phyloP scores from a whole-genome alignment of 2,113 vertebrate species.

The Nansenia antarctica region DNA sequence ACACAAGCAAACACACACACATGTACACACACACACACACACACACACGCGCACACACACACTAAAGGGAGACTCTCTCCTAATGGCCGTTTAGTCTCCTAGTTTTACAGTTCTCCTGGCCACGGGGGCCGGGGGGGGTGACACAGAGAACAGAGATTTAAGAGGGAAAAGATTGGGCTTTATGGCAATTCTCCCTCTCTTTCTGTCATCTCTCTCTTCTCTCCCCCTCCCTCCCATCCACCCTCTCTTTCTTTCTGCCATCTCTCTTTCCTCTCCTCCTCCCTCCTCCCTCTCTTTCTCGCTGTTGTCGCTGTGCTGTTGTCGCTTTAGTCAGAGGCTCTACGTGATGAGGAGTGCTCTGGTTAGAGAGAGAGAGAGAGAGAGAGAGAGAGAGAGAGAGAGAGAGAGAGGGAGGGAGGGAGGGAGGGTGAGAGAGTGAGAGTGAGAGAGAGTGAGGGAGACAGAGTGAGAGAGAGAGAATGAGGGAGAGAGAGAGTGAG shows the following conservation, averaged over 20 bases:
- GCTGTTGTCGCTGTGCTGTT: slow-evolving; percentile 14
- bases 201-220: not conserved
- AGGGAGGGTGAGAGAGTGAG: slow-evolving; percentile 34
- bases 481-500: slow-evolving; percentile 19
- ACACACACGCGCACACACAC: too few species aligned
- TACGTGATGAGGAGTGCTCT: slow-evolving; percentile 45
- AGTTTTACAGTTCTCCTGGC: not conserved
- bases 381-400: slow-evolving; percentile 2
- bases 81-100: too few species aligned
- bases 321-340: slow-evolving; percentile 41
- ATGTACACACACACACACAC: too few species aligned
- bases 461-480: slow-evolving; percentile 43
- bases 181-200: not conserved
- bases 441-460: slow-evolving; percentile 14
- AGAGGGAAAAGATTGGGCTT: slow-evolving; percentile 11
- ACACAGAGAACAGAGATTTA: slow-evolving; percentile 15
- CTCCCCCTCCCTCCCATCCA: not conserved
- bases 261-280: not conserved
- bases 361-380: slow-evolving; percentile 53
- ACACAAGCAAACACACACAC: not conserved
- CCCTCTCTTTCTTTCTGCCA: not conserved
- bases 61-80: too few species aligned
- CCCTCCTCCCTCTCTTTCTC: not conserved
- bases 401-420: slow-evolving; percentile 18
- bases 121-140: not conserved